Evolutionary conservation across 2,113 vertebrate species (phyloP).

Genomic region (Saccopteryx leptura): DNA sequence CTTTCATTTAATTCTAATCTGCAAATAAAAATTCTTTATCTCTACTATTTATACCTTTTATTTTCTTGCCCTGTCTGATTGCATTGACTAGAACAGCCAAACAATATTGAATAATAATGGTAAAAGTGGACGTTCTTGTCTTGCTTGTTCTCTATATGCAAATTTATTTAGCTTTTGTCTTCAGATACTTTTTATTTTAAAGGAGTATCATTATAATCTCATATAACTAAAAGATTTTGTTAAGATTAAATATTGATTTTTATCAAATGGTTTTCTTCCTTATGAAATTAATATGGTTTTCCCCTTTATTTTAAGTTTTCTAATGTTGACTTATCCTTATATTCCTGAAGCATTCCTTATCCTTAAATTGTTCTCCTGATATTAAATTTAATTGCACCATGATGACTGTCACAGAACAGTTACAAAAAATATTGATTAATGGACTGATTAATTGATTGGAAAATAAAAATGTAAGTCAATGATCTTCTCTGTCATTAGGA

Average conservation of each 20-base stretch:
- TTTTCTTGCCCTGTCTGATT: slow-evolving; percentile 57
- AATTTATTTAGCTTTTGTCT: slow-evolving; percentile 20
- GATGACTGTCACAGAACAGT: slow-evolving; percentile 35
- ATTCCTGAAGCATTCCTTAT: background rate
- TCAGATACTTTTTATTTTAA: slow-evolving; percentile 32
- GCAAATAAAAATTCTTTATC: slow-evolving; percentile 8
- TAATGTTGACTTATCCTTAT: background rate
- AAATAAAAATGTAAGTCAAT: slow-evolving; percentile 46
- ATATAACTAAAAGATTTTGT: slow-evolving; percentile 8
- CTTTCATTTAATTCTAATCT: slow-evolving; percentile 32
- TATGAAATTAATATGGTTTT: background rate
- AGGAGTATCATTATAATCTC: background rate
- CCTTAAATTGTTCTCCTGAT: slow-evolving; percentile 55
- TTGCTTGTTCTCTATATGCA: background rate
- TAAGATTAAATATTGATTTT: slow-evolving; percentile 57
- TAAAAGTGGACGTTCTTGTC: background rate
- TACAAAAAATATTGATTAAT: slow-evolving; percentile 26
- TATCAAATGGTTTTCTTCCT: slow-evolving; percentile 23
- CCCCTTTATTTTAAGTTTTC: slow-evolving; percentile 29
- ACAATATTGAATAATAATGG: background rate
- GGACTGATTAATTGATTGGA: slow-evolving; percentile 41
- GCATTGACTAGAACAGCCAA: slow-evolving; percentile 33
- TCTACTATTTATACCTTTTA: background rate
- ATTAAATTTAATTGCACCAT: background rate
- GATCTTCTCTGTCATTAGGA: background rate